Evolutionary conservation across 2,113 vertebrate species (phyloP).

Genomic region (Lamprologus speciosus): DNA sequence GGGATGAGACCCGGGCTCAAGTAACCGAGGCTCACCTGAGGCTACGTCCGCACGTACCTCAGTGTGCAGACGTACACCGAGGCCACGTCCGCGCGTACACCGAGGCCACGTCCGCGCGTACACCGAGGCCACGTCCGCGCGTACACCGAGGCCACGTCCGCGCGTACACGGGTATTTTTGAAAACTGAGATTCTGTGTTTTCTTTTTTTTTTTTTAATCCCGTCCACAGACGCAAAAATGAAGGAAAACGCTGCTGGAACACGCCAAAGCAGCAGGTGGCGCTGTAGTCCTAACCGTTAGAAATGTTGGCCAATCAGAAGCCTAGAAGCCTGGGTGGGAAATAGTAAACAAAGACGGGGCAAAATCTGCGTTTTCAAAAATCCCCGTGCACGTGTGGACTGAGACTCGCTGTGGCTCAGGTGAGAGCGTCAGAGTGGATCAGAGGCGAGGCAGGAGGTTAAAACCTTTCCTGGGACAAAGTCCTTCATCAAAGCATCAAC

Average conservation of each 20-base stretch:
- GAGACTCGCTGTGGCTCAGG: background rate
- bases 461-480: background rate
- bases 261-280: fast-evolving
- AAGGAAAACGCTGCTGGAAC: background rate
- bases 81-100: fast-evolving
- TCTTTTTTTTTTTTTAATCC: background rate
- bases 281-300: background rate
- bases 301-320: background rate
- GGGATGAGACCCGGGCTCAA: background rate
- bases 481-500: background rate
- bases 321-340: background rate
- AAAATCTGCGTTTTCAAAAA: background rate
- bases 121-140: background rate
- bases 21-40: fast-evolving
- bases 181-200: fast-evolving
- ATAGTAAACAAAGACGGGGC: fast-evolving
- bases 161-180: background rate
- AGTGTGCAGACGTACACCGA: fast-evolving
- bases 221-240: background rate
- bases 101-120: fast-evolving
- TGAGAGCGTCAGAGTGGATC: background rate
- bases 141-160: background rate
- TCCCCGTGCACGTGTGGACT: background rate
- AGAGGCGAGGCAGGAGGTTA: background rate
- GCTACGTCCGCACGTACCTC: too few relatives aligned